Evolutionary conservation across 2,113 vertebrate genomes (phyloP).

Genomic region (Hypocryptadius cinnamomeus): DNA sequence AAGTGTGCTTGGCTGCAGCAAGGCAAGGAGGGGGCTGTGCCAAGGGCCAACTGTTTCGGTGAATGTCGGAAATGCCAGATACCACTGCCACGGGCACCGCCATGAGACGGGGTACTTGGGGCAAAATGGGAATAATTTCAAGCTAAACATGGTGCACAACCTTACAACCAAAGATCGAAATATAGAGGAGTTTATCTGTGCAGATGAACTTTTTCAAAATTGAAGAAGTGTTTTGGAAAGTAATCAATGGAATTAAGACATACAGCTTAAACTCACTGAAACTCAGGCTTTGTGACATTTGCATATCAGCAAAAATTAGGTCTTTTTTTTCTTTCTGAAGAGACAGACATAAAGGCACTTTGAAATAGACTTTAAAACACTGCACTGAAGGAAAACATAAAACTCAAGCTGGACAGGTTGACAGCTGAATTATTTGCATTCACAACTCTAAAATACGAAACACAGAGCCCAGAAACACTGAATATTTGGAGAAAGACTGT

Average conservation of each 20-base stretch:
- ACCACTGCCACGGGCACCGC: fast-evolving
- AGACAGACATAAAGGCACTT: not conserved
- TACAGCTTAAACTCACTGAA: not conserved
- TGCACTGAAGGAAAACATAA: not conserved
- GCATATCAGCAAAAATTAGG: not conserved
- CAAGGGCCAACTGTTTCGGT: not conserved
- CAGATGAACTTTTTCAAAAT: not conserved
- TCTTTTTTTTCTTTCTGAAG: not conserved
- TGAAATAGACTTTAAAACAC: not conserved
- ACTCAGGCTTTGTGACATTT: not conserved
- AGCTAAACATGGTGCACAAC: not conserved
- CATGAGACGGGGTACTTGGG: fast-evolving
- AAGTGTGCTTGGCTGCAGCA: conserved; percentile 17
- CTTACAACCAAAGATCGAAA: not conserved
- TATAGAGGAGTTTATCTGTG: not conserved
- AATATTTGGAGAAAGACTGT: not conserved
- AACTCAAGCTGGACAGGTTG: not conserved
- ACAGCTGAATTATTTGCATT: not conserved
- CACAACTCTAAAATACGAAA: not conserved
- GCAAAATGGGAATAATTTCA: not conserved
- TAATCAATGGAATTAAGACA: not conserved
- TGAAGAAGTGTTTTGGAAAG: not conserved
- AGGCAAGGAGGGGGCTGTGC: not conserved
- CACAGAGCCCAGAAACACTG: not conserved
- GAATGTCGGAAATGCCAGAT: not conserved